Evolutionary conservation across 2,797 vertebrate genomes (phyloP).

Genomic region (Anas acuta): DNA sequence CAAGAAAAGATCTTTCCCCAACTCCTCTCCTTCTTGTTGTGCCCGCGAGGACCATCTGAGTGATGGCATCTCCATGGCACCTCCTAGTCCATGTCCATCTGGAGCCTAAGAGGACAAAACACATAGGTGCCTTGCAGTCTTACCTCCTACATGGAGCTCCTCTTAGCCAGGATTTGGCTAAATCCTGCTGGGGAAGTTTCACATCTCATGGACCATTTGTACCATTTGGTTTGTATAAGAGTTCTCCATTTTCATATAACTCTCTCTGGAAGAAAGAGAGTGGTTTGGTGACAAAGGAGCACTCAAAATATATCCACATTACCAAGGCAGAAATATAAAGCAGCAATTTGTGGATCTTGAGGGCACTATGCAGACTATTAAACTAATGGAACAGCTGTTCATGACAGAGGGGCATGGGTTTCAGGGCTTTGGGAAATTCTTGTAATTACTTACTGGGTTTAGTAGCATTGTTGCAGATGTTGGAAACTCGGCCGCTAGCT

Average conservation of each 20-base stretch:
- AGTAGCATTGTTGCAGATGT: not conserved
- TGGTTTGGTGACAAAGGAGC: not conserved
- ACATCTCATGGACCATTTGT: not conserved
- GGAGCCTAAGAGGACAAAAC: not conserved
- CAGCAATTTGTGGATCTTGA: conserved; percentile 52
- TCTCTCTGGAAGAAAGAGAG: not conserved
- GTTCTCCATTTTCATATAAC: not conserved
- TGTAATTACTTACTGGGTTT: conserved; percentile 48
- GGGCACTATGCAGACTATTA: conserved; percentile 42
- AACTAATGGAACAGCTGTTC: conserved; percentile 57
- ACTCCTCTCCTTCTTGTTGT: not conserved
- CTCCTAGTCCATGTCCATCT: not conserved
- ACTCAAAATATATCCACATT: not conserved
- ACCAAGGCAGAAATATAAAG: conserved; percentile 30
- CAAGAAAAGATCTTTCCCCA: not conserved
- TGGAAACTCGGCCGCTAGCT: not conserved
- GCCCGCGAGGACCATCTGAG: no score
- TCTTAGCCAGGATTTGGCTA: not conserved
- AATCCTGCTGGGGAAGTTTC: not conserved
- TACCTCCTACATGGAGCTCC: not conserved
- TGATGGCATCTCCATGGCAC: not conserved
- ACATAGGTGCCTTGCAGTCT: not conserved
- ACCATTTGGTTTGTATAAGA: not conserved
- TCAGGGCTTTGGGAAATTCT: conserved; percentile 46
- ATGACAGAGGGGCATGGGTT: conserved; percentile 30